Percentiles rank a stretch among this genome's conserved stretches.
phyloP scores from a whole-genome alignment of 2,888 invertebrate species.

The Nomada hirtipes region DNA sequence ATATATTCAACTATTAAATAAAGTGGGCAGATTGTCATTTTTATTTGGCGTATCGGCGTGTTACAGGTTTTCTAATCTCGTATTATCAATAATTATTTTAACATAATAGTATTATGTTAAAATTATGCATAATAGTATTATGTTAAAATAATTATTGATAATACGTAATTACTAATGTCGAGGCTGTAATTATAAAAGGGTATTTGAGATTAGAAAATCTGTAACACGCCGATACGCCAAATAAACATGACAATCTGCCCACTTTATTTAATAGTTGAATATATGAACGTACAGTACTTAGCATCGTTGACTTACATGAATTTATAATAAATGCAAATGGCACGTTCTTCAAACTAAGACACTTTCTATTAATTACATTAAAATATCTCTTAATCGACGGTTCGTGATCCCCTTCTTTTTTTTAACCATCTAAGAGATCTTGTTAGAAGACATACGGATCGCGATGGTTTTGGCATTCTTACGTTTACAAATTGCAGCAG shows the following conservation, averaged over 20 bases:
- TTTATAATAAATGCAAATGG: conserved; percentile 26
- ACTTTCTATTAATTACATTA: conserved; percentile 6
- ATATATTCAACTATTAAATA: conserved; percentile 1
- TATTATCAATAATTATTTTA: background rate
- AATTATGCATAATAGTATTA: too few relatives aligned
- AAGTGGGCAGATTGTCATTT: background rate
- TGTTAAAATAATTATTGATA: background rate
- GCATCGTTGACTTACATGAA: background rate
- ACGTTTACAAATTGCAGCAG: background rate
- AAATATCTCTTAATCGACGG: background rate
- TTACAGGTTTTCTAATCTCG: too few relatives aligned
- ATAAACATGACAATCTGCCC: too few relatives aligned
- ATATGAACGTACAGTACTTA: background rate
- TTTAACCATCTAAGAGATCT: background rate
- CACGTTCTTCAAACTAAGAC: background rate
- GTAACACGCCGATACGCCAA: too few relatives aligned
- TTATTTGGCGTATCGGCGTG: too few relatives aligned
- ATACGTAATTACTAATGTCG: too few relatives aligned
- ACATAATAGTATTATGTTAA: too few relatives aligned
- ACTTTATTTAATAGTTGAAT: conserved; percentile 14
- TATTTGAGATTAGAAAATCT: too few relatives aligned
- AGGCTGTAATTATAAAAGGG: too few relatives aligned
- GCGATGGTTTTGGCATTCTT: background rate
- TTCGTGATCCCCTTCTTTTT: background rate
- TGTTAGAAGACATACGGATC: background rate